Base-by-base conservation (phyloP, 2,113 vertebrate genomes). In the Catharus bicknelli region DNA sequence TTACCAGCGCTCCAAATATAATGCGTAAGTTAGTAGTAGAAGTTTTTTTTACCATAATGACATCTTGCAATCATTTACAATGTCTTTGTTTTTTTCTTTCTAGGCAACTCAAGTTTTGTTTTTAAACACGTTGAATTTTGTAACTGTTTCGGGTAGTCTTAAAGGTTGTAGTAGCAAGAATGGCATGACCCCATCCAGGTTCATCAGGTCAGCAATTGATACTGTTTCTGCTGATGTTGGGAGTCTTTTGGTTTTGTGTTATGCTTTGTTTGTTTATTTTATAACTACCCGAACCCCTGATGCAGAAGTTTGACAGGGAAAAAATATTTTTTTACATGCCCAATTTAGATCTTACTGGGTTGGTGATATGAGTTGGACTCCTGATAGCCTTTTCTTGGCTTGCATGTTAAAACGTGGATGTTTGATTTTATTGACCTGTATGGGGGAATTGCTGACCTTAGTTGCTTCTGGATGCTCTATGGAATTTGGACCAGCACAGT, bases 271-370 rank as follows among this genome's bases (percentile, higher is more conserved):
- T 47, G 11, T 62, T 70, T n/a, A 16, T 58, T 70, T 86, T 69
- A 16, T 69, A 43, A 38, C 38, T 62, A 36, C 30, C 17, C 9
- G 94, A 43, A 64, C 21, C 42, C 73, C 58, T 55, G 12, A 63
- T 81, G 27, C 12, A 30, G 38, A 67, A 48, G 23, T 70, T 15
- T 92, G 26, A 92, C 32, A 26, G 23, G 75, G 18, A 67, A 82
- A 84, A 84, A 29, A 29, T 45, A 45, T 74, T 55, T 80, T 84
- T 79, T 86, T 90, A 83, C 42, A 25, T 91, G 11, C 27, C 20
- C n/a, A 81, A 93, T 79, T 72, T 95, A 99, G 99, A 92, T 99
- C 99, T 8, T 99, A 99, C 91, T 99, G 99, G 99, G 98, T 99
- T 66, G 97, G 98, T 7, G 98, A 98, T 93, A 96, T 98, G 96